Base-by-base conservation (phyloP, 2,797 vertebrate genomes). In the Channallabes apus region DNA sequence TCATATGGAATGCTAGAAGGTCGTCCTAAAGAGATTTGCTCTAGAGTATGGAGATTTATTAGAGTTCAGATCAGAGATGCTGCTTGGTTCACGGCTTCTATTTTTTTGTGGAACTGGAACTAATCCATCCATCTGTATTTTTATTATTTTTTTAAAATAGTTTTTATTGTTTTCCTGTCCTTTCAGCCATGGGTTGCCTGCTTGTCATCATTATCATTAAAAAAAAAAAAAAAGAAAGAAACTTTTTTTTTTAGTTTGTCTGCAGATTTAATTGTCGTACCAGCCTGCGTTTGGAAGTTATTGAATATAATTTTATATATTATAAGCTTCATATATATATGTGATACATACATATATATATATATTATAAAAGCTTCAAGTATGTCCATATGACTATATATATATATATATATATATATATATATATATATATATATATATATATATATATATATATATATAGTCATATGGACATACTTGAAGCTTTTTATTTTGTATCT, bases 11-110 rank as follows among this genome's bases (percentile, higher is more conserved):
- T 24, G 56, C 29, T 77, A 61, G 56, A 38, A 32, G 76, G 32
- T 12, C 24, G 1, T 41, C 8, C 35, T 79, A 20, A 61, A 71
- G 58, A 71, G 65, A 8, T 69, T 56, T 68, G 4, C 29, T 22
- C 35, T 12, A n/a, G 75, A 12, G 20, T 15, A 27, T 65, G 58
- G 77, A 81, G 41, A 67, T 73, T 80, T 81, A 81, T 64, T 0
- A n/a, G 20, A 15, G 54, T 67, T 68, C 61, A 67, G 61, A 65
- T 65, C 51, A 18, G 32, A 3, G 29, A 64, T 71, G 51, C 24
- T 20, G 27, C 18, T 9, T 29, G 51, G 51, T 22, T 79, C 51
- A 69, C 69, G 69, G 35, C 61, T n/a, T 69, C 11, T 69, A 58
- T 35, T 41, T 35, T 29, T 24, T 20, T 32, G 65, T 61, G 6